A percentile compares a stretch with the other conserved stretches of the same genome.
phyloP scores from a whole-genome alignment of 1,140 invertebrate species.

The Aricia agestis region DNA sequence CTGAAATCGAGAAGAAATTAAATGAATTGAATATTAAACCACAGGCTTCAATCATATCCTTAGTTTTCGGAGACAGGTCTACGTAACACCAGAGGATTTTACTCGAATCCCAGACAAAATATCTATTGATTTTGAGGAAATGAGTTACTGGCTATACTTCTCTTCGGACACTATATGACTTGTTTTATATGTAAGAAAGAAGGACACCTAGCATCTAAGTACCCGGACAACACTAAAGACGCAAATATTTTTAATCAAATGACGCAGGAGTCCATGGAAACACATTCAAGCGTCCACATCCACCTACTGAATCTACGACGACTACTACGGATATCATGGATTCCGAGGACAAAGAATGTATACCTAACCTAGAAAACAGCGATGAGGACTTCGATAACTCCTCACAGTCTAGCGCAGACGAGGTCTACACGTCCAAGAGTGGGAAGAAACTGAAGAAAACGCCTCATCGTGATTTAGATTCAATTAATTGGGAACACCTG shows the following conservation, averaged over 20 bases:
- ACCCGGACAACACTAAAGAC: background rate
- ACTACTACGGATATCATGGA: background rate
- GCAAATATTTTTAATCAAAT: background rate
- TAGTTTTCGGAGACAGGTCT: background rate
- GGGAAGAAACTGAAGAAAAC: background rate
- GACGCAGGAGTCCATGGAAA: background rate
- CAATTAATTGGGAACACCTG: background rate
- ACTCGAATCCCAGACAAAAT: background rate
- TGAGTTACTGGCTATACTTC: background rate
- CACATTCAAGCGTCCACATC: background rate
- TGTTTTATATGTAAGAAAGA: background rate
- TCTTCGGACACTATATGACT: background rate
- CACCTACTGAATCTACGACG: background rate
- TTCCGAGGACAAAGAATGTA: background rate
- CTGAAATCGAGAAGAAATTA: no score
- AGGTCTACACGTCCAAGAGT: background rate
- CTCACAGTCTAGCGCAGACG: background rate
- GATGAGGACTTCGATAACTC: background rate
- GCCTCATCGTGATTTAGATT: background rate
- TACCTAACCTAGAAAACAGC: background rate
- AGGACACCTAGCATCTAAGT: no score
- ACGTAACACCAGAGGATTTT: background rate
- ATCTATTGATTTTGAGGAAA: constrained; percentile 1
- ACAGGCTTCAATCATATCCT: background rate
- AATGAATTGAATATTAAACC: no score